Evolutionary conservation across 1,140 invertebrate genomes (phyloP).

Genomic region (Yoshiicerus persimilis): DNA sequence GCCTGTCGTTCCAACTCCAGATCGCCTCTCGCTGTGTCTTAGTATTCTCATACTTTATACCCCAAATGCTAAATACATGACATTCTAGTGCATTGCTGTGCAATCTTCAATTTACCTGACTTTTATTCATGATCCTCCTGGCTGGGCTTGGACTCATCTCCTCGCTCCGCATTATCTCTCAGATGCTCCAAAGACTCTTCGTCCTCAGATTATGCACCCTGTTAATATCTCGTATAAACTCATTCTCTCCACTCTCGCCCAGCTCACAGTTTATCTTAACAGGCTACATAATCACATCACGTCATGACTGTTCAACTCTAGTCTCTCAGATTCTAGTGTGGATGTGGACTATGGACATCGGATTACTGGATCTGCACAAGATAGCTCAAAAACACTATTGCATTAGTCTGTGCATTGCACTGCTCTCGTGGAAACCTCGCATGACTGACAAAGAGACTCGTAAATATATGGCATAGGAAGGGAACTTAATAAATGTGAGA

Average conservation of each 20-base stretch:
- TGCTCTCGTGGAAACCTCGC: not conserved
- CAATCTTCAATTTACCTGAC: not conserved
- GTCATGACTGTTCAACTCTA: not conserved
- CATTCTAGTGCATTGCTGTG: not conserved
- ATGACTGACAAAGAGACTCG: not conserved
- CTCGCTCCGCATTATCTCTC: too few relatives aligned
- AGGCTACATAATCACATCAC: not conserved
- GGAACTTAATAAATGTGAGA: not conserved
- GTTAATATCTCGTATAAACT: not conserved
- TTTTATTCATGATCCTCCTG: conserved; percentile 8
- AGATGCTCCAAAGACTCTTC: too few relatives aligned
- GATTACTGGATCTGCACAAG: not conserved
- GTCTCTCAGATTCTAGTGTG: not conserved
- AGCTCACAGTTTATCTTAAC: not conserved
- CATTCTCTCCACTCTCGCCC: not conserved
- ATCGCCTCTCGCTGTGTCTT: not conserved
- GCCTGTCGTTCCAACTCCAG: not conserved
- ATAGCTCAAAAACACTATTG: not conserved
- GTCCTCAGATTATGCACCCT: not conserved
- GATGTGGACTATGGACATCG: not conserved
- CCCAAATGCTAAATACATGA: not conserved
- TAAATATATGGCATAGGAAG: not conserved
- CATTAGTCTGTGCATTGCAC: not conserved
- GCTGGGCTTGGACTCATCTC: not conserved
- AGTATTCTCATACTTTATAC: not conserved